Evolutionary conservation across 2,888 invertebrate genomes (phyloP), one percentile per base, ranked within the genome.

Genomic region (Drosophila fungiperda): DNA sequence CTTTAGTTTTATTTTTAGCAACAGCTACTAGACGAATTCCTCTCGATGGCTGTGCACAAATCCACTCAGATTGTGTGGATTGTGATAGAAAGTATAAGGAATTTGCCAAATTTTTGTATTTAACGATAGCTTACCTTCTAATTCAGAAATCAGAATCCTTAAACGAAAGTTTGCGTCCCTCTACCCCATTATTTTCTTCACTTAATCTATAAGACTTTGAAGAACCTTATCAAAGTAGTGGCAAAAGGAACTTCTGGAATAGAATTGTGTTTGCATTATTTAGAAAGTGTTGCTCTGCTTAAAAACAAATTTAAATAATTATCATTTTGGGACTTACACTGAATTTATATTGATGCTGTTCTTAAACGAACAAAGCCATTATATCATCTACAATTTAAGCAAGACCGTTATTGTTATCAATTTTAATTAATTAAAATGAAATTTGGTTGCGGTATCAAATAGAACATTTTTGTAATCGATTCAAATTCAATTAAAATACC

Each of bases 401-500:
- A 63, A 52, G 42, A 63, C 45, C 70, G 73, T 81, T 86, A 73
- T 83, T 86, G 78, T 80, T 89, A 80, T 83, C 87, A 80, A 82
- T 78, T 82, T 76, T 73, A 83, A 90, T 90, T 90, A 88, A 86
- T 90, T 90, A 82, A 83, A 90, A 77, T 75, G 70, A 82, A 86
- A 87, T 87, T 90, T 84, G 58, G 63, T 49, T 70, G 76, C 62
- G 77, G 73, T 70, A 71, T 67, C 68, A 68, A 89, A 76, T 70
- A 63, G 64, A 77, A 90, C 66, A 80, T 73, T 83, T 86, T 82
- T 66, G 83, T 89, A 90, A 90, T 83, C 80, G 90, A 87, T 90
- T 88, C 80, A 90, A 87, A 88, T 89, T 90, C 90, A 87, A 87
- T 90, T 90, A 87, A 87, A 90, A 76, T 6, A 6, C 29, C 29